Conservation (phyloP, 2,888 invertebrate genomes). For the Muschampia plurimacula region DNA sequence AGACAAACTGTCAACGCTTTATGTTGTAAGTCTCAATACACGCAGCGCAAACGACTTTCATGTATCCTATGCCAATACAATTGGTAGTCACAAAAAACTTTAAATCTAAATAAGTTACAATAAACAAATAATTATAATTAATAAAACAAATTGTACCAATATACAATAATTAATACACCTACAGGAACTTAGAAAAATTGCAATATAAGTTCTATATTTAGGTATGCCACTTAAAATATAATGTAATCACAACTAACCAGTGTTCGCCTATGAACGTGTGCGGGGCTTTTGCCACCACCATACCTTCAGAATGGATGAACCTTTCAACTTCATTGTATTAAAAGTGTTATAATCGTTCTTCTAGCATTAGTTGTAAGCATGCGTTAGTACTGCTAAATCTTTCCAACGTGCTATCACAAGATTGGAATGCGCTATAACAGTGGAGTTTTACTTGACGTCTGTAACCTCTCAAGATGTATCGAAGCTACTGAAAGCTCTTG, state of each 20-base stretch:
- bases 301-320: slow-evolving; percentile 57
- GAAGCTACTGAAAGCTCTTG: neutral
- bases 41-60: slow-evolving; percentile 43
- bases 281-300: slow-evolving; percentile 51
- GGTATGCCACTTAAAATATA: slow-evolving; percentile 83
- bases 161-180: slow-evolving; percentile 84
- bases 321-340: slow-evolving; percentile 66
- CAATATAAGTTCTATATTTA: slow-evolving; percentile 85
- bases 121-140: slow-evolving; percentile 80
- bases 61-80: slow-evolving; percentile 71
- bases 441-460: slow-evolving; percentile 46
- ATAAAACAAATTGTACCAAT: slow-evolving; percentile 84
- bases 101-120: slow-evolving; percentile 82
- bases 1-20: slow-evolving; percentile 30
- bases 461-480: neutral
- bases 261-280: slow-evolving; percentile 53
- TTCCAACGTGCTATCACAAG: slow-evolving; percentile 59
- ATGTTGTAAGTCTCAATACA: slow-evolving; percentile 38
- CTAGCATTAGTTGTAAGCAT: slow-evolving; percentile 53
- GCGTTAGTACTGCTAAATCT: slow-evolving; percentile 58
- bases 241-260: slow-evolving; percentile 67
- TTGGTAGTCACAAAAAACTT: slow-evolving; percentile 67
- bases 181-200: slow-evolving; percentile 86
- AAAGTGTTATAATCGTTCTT: slow-evolving; percentile 65
- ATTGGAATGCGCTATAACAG: slow-evolving; percentile 78